These are phyloP conservation scores for Apostichopus leukothele DNA, from an alignment of 53 echinoderm and acorn worm species.

Conservation along the genomic window DNA sequence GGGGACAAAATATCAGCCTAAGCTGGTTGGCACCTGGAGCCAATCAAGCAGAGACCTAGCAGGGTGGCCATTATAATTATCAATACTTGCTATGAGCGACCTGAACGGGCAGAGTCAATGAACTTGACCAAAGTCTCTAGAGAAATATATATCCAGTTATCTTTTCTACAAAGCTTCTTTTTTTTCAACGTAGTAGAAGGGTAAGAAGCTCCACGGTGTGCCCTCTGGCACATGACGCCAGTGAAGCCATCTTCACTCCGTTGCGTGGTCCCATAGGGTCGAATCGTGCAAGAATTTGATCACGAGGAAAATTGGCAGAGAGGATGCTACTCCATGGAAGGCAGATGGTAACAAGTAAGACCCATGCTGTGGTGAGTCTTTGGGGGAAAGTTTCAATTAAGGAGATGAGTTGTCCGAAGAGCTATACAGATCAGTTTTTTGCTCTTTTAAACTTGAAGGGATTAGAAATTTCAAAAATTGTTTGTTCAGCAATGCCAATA, in stretches of 20 bases:
- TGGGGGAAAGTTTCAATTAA: neutral
- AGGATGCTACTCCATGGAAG: neutral
- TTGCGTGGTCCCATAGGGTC: neutral
- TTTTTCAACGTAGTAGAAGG: neutral
- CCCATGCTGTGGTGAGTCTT: neutral
- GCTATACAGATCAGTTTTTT: too few species aligned
- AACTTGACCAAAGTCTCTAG: slow-evolving; percentile 28
- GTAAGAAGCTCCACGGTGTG: neutral
- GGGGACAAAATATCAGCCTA: slow-evolving; percentile 22
- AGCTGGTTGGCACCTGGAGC: slow-evolving; percentile 29
- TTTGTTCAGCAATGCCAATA: too few species aligned
- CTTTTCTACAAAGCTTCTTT: neutral
- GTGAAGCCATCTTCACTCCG: neutral
- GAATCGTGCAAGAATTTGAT: neutral
- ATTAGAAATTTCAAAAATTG: too few species aligned
- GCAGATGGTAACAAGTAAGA: slow-evolving; percentile 1
- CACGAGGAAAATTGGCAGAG: neutral
- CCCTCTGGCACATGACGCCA: neutral
- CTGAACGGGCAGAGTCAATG: neutral
- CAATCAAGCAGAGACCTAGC: slow-evolving; percentile 36
- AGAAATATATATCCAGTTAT: neutral
- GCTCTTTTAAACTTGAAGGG: too few species aligned
- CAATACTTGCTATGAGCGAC: neutral
- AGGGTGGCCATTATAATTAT: slow-evolving; percentile 47
- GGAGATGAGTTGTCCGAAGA: neutral